Evolutionary conservation across 2,113 vertebrate species (phyloP), one percentile per base, ranked within the genome.

Genomic region (Urocynchramus pylzowi): DNA sequence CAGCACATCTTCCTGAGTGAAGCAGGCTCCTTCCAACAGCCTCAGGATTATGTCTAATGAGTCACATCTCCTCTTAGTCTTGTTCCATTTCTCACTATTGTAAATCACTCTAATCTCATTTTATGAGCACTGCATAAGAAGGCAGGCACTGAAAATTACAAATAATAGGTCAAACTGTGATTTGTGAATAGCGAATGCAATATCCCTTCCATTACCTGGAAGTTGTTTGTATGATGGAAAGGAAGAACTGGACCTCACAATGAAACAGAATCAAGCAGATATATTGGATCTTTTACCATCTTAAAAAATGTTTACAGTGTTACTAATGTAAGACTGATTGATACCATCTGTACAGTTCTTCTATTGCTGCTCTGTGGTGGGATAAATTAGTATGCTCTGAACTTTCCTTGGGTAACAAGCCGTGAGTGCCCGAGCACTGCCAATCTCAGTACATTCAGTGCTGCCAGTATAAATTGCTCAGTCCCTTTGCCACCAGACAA

Each of bases 91-190:
- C 86, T 94, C 82, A 84, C 78, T 74, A 52, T 50, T 84, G 85
- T 87, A 94, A 96, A 95, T 96, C 85, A 83, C 79, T 88, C 76
- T 90, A 90, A 93, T 93, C 87, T 93, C 90, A 26, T 91, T 97
- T 92, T 90, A 90, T 79, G 88, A 96, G 88, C 59, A 80, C 79
- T 5, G 7, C 47, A 35, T 90, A 93, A 92, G 93, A 86, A 95
- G 71, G 90, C 76, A 97, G 87, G 87, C 87, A 92, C 79, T 49
- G 79, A 96, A 96, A 94, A 96, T 95, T 86, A 94, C 87, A 93
- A 97, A 95, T 96, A 96, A 95, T 84, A 93, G 90, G 75, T 83
- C 90, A 87, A 93, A 88, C 67, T 45, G 85, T 96, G 95, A 91
- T 95, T 95, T 96, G 90, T 96, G 95, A 88, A 67, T 59, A 83